Percentiles rank a stretch among this genome's conserved stretches.
Conservation (phyloP, 2,797 vertebrate genomes). For the Enteromius mattozi region DNA sequence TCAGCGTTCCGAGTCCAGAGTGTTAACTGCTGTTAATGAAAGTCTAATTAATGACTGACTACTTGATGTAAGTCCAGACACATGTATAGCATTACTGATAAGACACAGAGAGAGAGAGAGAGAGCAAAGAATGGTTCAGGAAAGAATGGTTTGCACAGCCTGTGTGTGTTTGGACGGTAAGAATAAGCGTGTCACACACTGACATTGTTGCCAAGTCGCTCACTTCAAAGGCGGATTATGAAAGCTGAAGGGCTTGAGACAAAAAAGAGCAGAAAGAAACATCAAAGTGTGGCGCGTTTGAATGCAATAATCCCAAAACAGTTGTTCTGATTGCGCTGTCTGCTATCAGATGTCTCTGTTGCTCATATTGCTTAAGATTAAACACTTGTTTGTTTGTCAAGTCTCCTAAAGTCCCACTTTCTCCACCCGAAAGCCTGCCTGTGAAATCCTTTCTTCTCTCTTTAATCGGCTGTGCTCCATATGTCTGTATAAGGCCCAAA, state of each 20-base stretch:
- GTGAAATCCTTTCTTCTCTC: conserved; percentile 15
- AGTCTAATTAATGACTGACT: conserved; percentile 70
- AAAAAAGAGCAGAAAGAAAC: conserved; percentile 62
- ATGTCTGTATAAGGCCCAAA: conserved; percentile 32
- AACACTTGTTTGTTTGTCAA: conserved; percentile 40
- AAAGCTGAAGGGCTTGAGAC: conserved; percentile 71
- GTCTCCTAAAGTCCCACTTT: conserved; percentile 64
- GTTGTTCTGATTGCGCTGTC: conserved; percentile 74
- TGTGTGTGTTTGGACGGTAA: conserved; percentile 70
- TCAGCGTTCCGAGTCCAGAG: conserved; percentile 70
- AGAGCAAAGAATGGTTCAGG: conserved; percentile 25
- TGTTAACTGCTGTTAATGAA: conserved; percentile 72
- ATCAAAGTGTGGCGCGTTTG: conserved; percentile 78
- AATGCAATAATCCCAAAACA: conserved; percentile 80
- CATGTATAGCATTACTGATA: conserved; percentile 58
- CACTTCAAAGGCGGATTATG: conserved; percentile 81
- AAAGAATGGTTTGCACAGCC: conserved; percentile 25
- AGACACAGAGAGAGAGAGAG: conserved; percentile 53
- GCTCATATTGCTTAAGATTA: conserved; percentile 50
- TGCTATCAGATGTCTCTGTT: conserved; percentile 74
- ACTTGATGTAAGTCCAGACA: conserved; percentile 69
- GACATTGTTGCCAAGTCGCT: conserved; percentile 79
- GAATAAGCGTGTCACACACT: conserved; percentile 73
- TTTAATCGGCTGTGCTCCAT: conserved; percentile 22
- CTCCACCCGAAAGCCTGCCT: conserved; percentile 59